These are phyloP conservation scores for Champsocephalus esox DNA, from an alignment of 2,797 vertebrate genomes.

Conservation along the genomic window DNA sequence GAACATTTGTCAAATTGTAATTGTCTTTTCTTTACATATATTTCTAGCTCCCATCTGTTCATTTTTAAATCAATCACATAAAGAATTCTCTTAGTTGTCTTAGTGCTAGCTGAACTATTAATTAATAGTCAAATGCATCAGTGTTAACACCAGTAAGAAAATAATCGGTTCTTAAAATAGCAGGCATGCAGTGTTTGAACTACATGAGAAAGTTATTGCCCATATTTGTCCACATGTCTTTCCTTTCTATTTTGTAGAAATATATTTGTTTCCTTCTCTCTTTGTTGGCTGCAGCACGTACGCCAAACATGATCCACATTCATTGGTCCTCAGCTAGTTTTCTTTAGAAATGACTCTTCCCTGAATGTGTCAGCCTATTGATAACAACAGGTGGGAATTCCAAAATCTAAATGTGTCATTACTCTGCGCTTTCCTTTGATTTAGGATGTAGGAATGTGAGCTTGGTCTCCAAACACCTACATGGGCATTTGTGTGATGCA, in stretches of 20 bases:
- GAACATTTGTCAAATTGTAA: too few species aligned
- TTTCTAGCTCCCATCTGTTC: background rate
- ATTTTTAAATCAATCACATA: background rate
- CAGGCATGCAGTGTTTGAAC: background rate
- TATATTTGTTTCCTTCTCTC: background rate
- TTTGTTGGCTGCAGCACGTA: background rate
- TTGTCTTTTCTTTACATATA: too few species aligned
- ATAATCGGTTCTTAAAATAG: background rate
- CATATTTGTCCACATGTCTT: background rate
- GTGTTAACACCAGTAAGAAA: background rate
- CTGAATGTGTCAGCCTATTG: too few species aligned
- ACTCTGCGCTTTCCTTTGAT: background rate
- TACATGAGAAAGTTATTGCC: constrained; percentile 13
- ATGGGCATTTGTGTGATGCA: too few species aligned
- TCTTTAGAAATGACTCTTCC: background rate
- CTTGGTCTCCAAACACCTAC: background rate
- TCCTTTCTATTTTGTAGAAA: background rate
- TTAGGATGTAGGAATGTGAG: background rate
- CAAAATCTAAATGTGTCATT: background rate
- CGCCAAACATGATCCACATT: background rate
- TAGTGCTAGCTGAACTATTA: too few species aligned
- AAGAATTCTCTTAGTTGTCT: background rate
- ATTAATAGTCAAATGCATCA: background rate
- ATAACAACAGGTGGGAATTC: too few species aligned
- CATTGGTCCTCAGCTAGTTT: background rate